Conservation (phyloP, 2,113 vertebrate species). For the Cephalopterus ornatus region DNA sequence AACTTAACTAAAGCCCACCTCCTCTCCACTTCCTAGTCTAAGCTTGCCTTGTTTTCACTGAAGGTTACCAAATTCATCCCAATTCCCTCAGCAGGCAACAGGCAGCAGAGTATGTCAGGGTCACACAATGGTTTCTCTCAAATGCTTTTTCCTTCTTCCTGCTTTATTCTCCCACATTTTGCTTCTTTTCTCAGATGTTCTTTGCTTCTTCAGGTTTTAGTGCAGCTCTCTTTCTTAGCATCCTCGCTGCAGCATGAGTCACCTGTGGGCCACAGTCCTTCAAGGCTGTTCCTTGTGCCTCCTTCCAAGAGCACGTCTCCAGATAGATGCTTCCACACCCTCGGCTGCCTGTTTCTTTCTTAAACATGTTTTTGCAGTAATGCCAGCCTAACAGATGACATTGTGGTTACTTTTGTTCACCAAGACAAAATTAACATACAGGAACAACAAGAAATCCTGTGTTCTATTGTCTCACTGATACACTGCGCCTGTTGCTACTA, state of each 20-base stretch:
- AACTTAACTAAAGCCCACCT: neutral
- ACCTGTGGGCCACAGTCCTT: neutral
- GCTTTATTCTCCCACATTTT: neutral
- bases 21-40: neutral
- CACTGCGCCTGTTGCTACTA: neutral
- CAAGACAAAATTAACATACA: neutral
- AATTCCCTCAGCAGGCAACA: neutral
- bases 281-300: neutral
- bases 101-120: neutral
- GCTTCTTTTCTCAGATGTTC: neutral
- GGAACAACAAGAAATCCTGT: neutral
- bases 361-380: neutral
- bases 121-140: neutral
- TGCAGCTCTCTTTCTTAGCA: neutral
- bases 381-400: neutral
- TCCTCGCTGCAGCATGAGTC: neutral
- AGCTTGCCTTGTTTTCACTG: neutral
- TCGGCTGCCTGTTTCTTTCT: neutral
- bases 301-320: neutral
- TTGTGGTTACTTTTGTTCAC: neutral
- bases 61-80: neutral
- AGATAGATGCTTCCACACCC: neutral
- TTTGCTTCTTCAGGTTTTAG: neutral
- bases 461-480: neutral
- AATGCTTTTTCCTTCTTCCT: neutral